Percentiles rank a stretch among this genome's conserved stretches.
These are phyloP conservation scores for Scaptomyza pallida DNA, from an alignment of 1,140 invertebrate genomes.

Conservation along the genomic window DNA sequence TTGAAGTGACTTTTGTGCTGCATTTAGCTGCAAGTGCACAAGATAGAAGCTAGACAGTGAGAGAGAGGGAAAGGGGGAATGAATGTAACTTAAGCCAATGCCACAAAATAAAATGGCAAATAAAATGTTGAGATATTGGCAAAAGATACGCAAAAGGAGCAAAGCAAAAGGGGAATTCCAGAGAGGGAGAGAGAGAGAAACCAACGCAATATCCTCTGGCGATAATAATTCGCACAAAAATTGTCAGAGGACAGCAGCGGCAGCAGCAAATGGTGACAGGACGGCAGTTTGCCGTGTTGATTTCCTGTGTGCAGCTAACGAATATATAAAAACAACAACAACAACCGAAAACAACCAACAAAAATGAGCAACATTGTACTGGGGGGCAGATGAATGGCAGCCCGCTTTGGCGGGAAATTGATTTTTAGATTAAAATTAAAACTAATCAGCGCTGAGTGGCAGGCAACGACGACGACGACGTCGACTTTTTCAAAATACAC, in stretches of 20 bases:
- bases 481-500: conserved; percentile 62
- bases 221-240: conserved; percentile 73
- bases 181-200: conserved; percentile 15
- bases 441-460: conserved; percentile 82
- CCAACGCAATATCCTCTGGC: conserved; percentile 75
- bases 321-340: conserved; percentile 62
- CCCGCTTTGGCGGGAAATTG: conserved; percentile 70
- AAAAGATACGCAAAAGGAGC: conserved; percentile 14
- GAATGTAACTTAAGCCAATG: conserved; percentile 62
- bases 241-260: conserved; percentile 58
- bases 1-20: conserved; percentile 59
- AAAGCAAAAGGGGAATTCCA: no score
- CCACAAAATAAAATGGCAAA: conserved; percentile 48
- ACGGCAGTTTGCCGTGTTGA: conserved; percentile 69
- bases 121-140: conserved; percentile 46
- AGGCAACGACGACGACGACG: conserved; percentile 43
- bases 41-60: no score
- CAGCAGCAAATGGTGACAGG: conserved; percentile 30
- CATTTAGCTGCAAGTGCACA: conserved; percentile 49
- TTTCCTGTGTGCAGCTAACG: conserved; percentile 76
- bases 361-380: conserved; percentile 17
- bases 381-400: conserved; percentile 19
- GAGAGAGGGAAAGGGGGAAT: background rate
- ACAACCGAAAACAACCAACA: conserved; percentile 11
- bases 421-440: conserved; percentile 84